Base-by-base conservation (phyloP, 2,888 invertebrate species). In the Dasysyrphus tricinctus region DNA sequence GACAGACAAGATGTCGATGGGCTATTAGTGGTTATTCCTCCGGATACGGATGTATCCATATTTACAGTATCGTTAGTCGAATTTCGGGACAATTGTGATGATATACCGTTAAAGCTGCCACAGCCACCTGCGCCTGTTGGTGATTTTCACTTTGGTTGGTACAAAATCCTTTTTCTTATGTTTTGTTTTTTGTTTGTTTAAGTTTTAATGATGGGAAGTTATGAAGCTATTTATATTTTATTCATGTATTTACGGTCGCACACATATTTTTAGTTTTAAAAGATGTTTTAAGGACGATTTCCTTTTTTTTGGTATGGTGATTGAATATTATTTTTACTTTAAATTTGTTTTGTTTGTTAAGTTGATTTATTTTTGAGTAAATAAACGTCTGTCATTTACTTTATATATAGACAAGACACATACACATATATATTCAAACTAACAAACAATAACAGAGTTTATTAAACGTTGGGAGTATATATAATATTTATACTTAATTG, bases 61-160 rank as follows among this genome's bases (percentile, higher is more conserved):
- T 19, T 61, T 42, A 49, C 4, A 8, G 51, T 61, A 59, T 47
- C 61, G 69, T 24, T 74, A 49, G 49, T 29, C 11, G 29, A 54
- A 32, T 74, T 87, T 65, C 88, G 87, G 51, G 88, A 88, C 9
- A 88, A 61, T 63, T 87, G 87, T 65, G 88, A 83, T 51, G 88
- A 87, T 54, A 84, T 74, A 76, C 77, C 51, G 72, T 76, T 69
- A 19, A 24, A 14, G n/a, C 67, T 32, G n/a, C 47, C 39, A 47
- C 56, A 54, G 51, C 51, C 29, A 12, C 59, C 63, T 12, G 24
- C 51, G 32, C 80, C 80, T 81, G 77, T 81, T 70, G 72, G 65
- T 65, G 19, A 69, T 75, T 80, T 73, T 61, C 54, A 61, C 69
- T 37, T 44, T 74, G 67, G 37, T 44, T 74, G 67, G 67, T 75